Evolutionary conservation across 2,797 vertebrate genomes (phyloP), one percentile per base, ranked within the genome.

Genomic region (Petrocephalus sullivani): DNA sequence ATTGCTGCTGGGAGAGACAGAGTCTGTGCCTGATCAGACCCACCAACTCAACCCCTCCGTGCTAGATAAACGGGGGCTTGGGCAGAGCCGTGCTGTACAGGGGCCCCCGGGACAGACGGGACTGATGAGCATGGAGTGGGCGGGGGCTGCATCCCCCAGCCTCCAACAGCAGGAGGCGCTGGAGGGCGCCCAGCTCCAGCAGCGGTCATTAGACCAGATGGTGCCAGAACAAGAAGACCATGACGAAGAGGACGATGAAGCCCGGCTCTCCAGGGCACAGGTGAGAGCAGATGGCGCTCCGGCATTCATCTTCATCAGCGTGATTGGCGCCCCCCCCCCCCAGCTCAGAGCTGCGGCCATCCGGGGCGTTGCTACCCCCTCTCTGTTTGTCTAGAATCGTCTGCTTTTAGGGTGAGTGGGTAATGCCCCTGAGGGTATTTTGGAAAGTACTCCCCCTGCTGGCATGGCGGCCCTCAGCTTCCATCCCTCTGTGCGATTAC

Each of bases 181-280:
- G 23, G 94, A 95, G 60, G 90, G 92, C 56, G 51, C 91, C 0
- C 91, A 95, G 23, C 49, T 93, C 81, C 87, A 89, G 33, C 94
- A 87, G 14, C 93, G 94, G 67, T 91, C 51, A 85, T 93, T 91
- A 93, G 92, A 84, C 91, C 95, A 82, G 94, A 94, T 51, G 81
- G 81, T 7, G n/a, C 46, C 8, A 21, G 41, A 81, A 81, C 75
- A 9, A 82, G 87, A 94, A 96, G 91, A 94, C 93, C 71, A 93
- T 90, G 71, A 96, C 96, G 78, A 94, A 93, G 88, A 94, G 97
- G 89, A 92, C 88, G 0, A 85, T 97, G 89, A 94, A 96, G 90
- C 91, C 92, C 60, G 91, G 87, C 93, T 97, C 87, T 90, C 90
- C 5, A 57, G 89, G 7, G 90, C 75, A 85, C 93, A 94, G 93